Evolutionary conservation across 1,140 invertebrate genomes (phyloP), one percentile per base, ranked within the genome.

Genomic region (Trichonephila clavipes): DNA sequence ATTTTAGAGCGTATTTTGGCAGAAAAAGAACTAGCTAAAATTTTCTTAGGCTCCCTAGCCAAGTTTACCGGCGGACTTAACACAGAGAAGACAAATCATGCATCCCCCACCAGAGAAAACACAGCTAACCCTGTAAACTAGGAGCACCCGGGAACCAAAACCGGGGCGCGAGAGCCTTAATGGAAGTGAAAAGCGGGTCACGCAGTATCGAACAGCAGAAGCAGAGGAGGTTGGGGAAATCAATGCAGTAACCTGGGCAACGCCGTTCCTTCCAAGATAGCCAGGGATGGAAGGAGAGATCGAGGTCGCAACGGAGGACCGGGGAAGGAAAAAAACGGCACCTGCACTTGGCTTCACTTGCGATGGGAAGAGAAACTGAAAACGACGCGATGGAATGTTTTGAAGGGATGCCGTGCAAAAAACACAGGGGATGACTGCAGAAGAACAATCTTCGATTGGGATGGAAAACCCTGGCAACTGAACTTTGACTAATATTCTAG

Each of bases 171-270:
- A 62, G 61, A 34, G 24, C 72, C 14, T 77, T 34, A 34, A 34
- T 40, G 72, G 72, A 40, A 77, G 72, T 64, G 86, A 82, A 93
- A 93, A 93, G 34, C 92, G 85, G 92, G 92, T 93, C 92, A 93
- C 69, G 91, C 51, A 88, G 85, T 93, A 93, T 93, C 92, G 92
- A 93, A 93, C 92, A 93, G 92, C 87, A 87, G 81, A 58, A 40
- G 51, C 51, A 51, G 51, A 51, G 51, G 34, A 28, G 64, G 64
- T 58, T 69, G 51, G 86, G 86, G 92, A 93, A 93, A 93, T 93
- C 92, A 93, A 93, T 93, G 92, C 92, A 88, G 92, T 93, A 93
- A 87, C 92, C 92, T 44, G 85, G 92, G 92, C 85, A 88, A 93
- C 85, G 85, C 66, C 92, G n/a, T 62, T 81, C 59, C 85, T 88